A percentile compares a stretch with the other conserved stretches of the same genome.
These are phyloP conservation scores for Macropis europaea DNA, from an alignment of 2,888 invertebrate genomes.

Conservation along the genomic window DNA sequence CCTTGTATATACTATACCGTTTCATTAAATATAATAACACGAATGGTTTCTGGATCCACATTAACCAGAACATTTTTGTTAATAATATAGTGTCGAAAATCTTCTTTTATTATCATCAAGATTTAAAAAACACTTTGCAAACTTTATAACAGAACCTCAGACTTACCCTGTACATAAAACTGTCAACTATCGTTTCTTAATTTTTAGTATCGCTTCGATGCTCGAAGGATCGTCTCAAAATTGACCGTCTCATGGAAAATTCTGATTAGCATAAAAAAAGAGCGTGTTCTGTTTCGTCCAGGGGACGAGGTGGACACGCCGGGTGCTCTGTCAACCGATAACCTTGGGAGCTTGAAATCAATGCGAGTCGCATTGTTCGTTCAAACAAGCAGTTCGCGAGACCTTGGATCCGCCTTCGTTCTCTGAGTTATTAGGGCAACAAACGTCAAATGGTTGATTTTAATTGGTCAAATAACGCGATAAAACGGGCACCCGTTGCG, in stretches of 20 bases:
- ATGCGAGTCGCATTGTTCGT: slow-evolving; percentile 61
- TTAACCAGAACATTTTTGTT: too few species aligned
- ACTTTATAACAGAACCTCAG: too few species aligned
- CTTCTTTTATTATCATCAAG: too few species aligned
- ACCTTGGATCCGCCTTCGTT: slow-evolving; percentile 65
- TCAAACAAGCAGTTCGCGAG: slow-evolving; percentile 50
- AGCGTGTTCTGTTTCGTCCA: not conserved
- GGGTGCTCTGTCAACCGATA: slow-evolving; percentile 29
- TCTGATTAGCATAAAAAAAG: not conserved
- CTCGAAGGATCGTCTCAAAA: too few species aligned
- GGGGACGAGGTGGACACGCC: slow-evolving; percentile 8
- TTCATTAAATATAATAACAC: too few species aligned
- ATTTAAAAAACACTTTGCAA: too few species aligned
- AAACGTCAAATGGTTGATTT: slow-evolving; percentile 68
- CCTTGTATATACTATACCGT: too few species aligned
- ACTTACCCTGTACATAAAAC: too few species aligned
- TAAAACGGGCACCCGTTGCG: slow-evolving; percentile 43
- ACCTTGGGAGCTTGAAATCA: slow-evolving; percentile 56
- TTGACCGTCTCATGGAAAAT: not conserved
- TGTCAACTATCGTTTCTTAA: too few species aligned
- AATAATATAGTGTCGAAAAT: too few species aligned
- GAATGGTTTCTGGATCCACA: too few species aligned
- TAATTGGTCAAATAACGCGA: slow-evolving; percentile 64
- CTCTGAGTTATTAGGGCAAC: slow-evolving; percentile 68
- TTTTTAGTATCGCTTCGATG: too few species aligned